These are phyloP conservation scores for Nephrotoma flavescens DNA, from an alignment of 2,888 invertebrate species.

Conservation along the genomic window DNA sequence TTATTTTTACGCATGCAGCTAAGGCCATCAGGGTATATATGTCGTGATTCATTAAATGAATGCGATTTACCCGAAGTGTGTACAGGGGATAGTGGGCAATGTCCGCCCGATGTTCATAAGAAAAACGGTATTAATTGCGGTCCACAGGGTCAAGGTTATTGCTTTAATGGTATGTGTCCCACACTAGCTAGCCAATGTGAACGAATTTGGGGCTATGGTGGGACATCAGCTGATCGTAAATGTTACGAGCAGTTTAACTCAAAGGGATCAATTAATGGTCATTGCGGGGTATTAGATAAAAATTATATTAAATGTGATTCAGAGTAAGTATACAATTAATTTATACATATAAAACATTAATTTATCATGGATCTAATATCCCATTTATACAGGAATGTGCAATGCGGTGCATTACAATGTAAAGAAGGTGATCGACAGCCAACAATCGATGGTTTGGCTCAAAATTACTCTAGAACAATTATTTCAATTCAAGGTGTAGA, in stretches of 20 bases:
- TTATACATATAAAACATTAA: background rate
- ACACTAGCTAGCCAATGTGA: conserved; percentile 79
- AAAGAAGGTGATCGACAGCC: conserved; percentile 76
- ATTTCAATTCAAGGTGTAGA: conserved; percentile 79
- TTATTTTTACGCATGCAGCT: conserved; percentile 36
- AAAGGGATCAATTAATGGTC: conserved; percentile 88
- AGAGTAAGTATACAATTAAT: conserved; percentile 45
- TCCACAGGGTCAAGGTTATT: conserved; percentile 50
- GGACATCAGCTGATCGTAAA: conserved; percentile 64
- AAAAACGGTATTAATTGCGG: conserved; percentile 88
- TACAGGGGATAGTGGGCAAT: conserved; percentile 74
- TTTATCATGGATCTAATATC: background rate
- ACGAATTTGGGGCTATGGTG: conserved; percentile 84
- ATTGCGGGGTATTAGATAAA: conserved; percentile 60
- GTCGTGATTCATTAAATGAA: conserved; percentile 76
- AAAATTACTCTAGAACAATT: conserved; percentile 74
- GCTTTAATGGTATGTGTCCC: conserved; percentile 86
- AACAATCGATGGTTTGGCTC: conserved; percentile 60
- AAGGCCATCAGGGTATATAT: conserved; percentile 58
- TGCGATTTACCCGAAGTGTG: conserved; percentile 95
- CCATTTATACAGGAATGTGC: conserved; percentile 47
- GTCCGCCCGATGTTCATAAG: conserved; percentile 78
- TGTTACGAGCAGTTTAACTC: conserved; percentile 94
- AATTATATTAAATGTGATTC: conserved; percentile 74
- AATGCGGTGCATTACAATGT: conserved; percentile 91